Base-by-base conservation (phyloP, 2,888 invertebrate genomes). In the Corythucha ciliata region DNA sequence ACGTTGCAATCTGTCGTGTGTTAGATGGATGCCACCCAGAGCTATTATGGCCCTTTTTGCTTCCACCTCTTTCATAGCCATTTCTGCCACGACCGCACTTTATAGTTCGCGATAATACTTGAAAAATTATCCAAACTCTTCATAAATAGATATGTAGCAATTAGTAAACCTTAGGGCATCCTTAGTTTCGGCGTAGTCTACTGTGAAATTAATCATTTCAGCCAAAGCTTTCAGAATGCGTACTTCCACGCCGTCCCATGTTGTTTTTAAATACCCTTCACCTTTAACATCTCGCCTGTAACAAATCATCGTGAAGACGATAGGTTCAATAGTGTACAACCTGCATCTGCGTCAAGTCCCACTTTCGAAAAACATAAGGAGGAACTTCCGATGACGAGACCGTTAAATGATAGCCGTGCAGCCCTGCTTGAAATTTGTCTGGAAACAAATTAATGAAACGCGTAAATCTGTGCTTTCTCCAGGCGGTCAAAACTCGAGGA, bases 171-270 rank as follows among this genome's bases (percentile, higher is more conserved):
- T 39, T 45, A 18, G 18, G 4, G 3, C 14, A 26, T 18, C 16
- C 49, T 18, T 56, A 4, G 60, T 56, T 62, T 83, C 81, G 29
- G 72, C 66, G 53, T 81, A 76, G 65, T 83, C 83, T 6, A 79
- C 71, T 0, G 83, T 79, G 63, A 86, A 85, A 63, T 86, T 85
- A 42, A 83, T 75, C 58, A 74, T 71, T 58, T 74, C 69, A 0
- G 79, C 74, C 20, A 86, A 66, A 29, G 82, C 62, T 53, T 73
- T 69, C 2, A 86, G 65, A 12, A 85, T 62, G 55, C 82, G 74
- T 46, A 80, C 69, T 71, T 87, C 86, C n/a, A 83, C 67, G 7
- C 86, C 86, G 65, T 85, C 85, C 83, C 80, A 82, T 27, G 62
- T 14, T 14, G 42, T 25, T 6, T 20, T 18, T 2, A 26, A 16